Evolutionary conservation across 2,113 vertebrate genomes (phyloP).

Genomic region (Dolichotis patagonum): DNA sequence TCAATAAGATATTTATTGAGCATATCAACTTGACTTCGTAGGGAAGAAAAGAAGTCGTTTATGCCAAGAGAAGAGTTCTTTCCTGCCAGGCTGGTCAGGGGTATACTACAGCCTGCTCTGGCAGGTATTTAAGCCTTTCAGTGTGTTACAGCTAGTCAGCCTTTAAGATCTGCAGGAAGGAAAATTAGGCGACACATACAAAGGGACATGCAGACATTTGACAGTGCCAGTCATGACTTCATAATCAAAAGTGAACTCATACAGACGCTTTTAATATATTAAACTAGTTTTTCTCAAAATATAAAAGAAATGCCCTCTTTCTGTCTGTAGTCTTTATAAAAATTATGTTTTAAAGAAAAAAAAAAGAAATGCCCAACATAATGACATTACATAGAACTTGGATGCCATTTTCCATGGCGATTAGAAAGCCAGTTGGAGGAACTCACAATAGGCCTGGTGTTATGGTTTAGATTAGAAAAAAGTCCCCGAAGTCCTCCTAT

Average conservation of each 20-base stretch:
- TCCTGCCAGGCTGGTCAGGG: background rate
- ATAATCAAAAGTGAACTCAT: background rate
- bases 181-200: background rate
- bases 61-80: background rate
- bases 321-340: too few relatives aligned
- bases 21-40: background rate
- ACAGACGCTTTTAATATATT: background rate
- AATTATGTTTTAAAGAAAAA: too few relatives aligned
- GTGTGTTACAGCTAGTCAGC: background rate
- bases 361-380: background rate
- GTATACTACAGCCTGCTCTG: background rate
- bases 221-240: background rate
- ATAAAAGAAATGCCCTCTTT: background rate
- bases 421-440: background rate
- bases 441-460: background rate
- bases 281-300: background rate
- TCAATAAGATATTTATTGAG: slow-evolving; percentile 15
- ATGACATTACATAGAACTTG: background rate
- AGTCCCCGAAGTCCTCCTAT: background rate
- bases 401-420: background rate
- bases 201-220: background rate
- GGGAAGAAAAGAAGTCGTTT: background rate
- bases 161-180: background rate
- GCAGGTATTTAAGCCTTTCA: background rate
- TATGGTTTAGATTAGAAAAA: background rate